A percentile compares a stretch with the other conserved stretches of the same genome.
Evolutionary conservation across 2,888 invertebrate species (phyloP).

Genomic region (Himalopsyche tibetana): DNA sequence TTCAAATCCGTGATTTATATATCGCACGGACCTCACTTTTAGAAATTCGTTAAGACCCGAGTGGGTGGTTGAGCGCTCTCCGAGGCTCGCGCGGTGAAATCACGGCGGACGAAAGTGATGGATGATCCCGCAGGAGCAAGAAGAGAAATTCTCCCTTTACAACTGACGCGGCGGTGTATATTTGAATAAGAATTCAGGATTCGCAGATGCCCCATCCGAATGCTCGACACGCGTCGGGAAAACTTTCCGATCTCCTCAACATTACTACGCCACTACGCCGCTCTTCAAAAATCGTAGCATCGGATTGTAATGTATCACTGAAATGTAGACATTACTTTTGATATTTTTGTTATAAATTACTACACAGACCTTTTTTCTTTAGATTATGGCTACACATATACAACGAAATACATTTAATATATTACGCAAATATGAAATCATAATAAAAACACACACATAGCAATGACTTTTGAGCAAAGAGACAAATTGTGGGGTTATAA

Average conservation of each 20-base stretch:
- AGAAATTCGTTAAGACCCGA: not conserved
- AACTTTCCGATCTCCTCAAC: conserved; percentile 46
- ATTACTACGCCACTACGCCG: too few relatives aligned
- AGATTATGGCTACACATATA: too few relatives aligned
- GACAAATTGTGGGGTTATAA: too few relatives aligned
- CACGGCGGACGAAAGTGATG: conserved; percentile 59
- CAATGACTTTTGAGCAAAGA: too few relatives aligned
- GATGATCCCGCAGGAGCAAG: conserved; percentile 58
- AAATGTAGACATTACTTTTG: too few relatives aligned
- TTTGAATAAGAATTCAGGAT: conserved; percentile 56
- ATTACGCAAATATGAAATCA: too few relatives aligned
- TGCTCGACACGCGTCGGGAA: conserved; percentile 58
- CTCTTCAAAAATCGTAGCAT: too few relatives aligned
- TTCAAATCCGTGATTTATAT: conserved; percentile 1
- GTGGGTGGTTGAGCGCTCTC: not conserved
- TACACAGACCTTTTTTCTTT: too few relatives aligned
- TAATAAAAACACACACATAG: too few relatives aligned
- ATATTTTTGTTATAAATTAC: too few relatives aligned
- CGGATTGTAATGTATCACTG: too few relatives aligned
- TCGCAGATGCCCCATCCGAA: conserved; percentile 44
- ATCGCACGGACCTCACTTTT: not conserved
- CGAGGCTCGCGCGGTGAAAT: conserved; percentile 44
- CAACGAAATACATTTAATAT: too few relatives aligned
- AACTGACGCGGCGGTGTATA: conserved; percentile 45
- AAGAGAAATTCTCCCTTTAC: conserved; percentile 46